Conservation (phyloP, 2,113 vertebrate genomes). For the Gallinago undulata region DNA sequence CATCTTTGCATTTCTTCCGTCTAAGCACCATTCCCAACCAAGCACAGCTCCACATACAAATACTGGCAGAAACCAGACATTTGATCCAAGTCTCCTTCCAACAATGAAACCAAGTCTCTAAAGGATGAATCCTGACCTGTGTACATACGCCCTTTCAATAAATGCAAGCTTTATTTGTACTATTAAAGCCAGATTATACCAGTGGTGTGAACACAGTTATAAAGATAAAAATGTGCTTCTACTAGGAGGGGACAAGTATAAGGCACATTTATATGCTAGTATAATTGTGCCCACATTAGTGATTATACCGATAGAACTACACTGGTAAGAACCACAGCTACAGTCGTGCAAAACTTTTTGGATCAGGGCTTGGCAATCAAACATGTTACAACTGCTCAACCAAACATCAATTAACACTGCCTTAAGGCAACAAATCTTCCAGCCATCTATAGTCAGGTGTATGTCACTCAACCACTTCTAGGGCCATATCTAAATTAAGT, state of each 20-base stretch:
- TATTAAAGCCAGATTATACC: not conserved
- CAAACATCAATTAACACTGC: not conserved
- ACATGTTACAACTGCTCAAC: not conserved
- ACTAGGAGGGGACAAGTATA: not conserved
- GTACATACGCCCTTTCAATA: not conserved
- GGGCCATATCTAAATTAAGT: not conserved
- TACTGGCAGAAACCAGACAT: not conserved
- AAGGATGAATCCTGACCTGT: not conserved
- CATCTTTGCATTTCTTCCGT: not conserved
- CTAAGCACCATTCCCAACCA: not conserved
- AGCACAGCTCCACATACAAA: not conserved
- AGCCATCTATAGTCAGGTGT: not conserved
- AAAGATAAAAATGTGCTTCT: constrained; percentile 7
- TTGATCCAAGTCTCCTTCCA: not conserved
- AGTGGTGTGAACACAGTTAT: not conserved
- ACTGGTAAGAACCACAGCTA: not conserved
- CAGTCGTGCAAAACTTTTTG: not conserved
- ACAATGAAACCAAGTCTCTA: not conserved
- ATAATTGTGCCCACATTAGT: not conserved
- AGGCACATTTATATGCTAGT: not conserved
- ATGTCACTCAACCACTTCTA: not conserved
- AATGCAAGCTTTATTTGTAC: not conserved
- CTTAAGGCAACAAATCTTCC: not conserved
- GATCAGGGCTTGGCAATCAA: not conserved
- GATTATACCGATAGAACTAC: not conserved